Evolutionary conservation across 2,113 vertebrate genomes (phyloP).

Genomic region (Engraulis encrasicolus): DNA sequence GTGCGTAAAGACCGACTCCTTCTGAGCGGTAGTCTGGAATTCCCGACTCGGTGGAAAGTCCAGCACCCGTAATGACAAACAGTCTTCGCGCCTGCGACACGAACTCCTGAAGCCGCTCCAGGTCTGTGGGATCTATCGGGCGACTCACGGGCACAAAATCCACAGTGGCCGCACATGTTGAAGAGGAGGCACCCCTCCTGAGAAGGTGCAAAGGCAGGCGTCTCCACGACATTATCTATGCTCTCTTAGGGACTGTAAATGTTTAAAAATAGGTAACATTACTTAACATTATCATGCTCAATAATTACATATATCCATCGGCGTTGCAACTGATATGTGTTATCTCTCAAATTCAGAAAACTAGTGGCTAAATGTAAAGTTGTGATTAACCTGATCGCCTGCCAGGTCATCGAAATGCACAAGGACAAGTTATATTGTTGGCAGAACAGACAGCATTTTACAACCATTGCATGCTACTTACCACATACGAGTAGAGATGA

Average conservation of each 20-base stretch:
- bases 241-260: neutral
- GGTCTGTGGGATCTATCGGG: slow-evolving; percentile 67
- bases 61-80: slow-evolving; percentile 90
- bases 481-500: neutral
- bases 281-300: no score
- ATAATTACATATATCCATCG: no score
- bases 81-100: slow-evolving; percentile 78
- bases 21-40: slow-evolving; percentile 97
- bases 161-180: slow-evolving; percentile 41
- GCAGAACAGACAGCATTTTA: neutral
- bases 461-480: neutral
- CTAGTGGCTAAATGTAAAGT: neutral
- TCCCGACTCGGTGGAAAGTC: slow-evolving; percentile 93
- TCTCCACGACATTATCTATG: slow-evolving; percentile 64
- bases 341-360: no score
- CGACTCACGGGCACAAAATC: slow-evolving; percentile 85
- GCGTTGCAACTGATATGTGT: no score
- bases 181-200: slow-evolving; percentile 40
- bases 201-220: slow-evolving; percentile 32
- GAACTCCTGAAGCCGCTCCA: slow-evolving; percentile 85
- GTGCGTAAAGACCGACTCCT: slow-evolving; percentile 88
- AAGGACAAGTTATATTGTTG: neutral
- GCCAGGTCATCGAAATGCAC: neutral
- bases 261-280: no score
- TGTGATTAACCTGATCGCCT: neutral